Base-by-base conservation (phyloP, 2,797 vertebrate genomes). In the Chloroceryle amazona region DNA sequence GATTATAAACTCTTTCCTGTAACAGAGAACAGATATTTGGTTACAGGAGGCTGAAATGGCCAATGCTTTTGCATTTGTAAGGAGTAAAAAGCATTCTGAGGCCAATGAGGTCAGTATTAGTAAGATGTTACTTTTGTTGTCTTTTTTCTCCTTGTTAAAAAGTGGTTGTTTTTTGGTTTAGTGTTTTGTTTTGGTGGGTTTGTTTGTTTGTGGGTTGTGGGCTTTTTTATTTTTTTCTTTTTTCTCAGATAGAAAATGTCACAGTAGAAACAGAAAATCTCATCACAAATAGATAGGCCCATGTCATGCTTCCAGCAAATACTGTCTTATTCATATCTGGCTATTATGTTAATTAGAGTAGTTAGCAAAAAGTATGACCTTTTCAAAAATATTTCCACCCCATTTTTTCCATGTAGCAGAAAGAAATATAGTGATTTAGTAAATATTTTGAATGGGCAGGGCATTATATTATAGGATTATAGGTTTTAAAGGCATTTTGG, bases 241-340 rank as follows among this genome's bases (percentile, higher is more conserved):
- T 81, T 94, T 92, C 89, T 78, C 37, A 88, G 44, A 65, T 81
- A 75, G 81, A 92, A 82, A 87, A 20, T 84, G 17, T 52, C 26
- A 35, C 52, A 37, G 49, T 93, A 92, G 35, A 94, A 81, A 86
- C 62, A 5, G 7, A 33, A 79, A 79, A 10, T 63, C 22, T 72
- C 13, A 78, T 81, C 46, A 74, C 7, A 16, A 90, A n/a, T 39
- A 90, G 39, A 80, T 7, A 44, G 49, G 80, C 22, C 6, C 58
- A 85, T 95, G 28, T 89, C 57, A 81, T 41, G 62, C 65, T 97
- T 95, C 81, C 66, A 96, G 65, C 60, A 93, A 58, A 87, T 76
- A 84, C 57, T 95, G 12, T 72, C 60, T 46, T 60, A 60, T 14
- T 96, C 37, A 3, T 74, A 76, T 58, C 54, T 84, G 67, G 35